A percentile compares a stretch with the other conserved stretches of the same genome.
These are phyloP conservation scores for Plecotus auritus DNA, from an alignment of 2,113 vertebrate species.

Conservation along the genomic window DNA sequence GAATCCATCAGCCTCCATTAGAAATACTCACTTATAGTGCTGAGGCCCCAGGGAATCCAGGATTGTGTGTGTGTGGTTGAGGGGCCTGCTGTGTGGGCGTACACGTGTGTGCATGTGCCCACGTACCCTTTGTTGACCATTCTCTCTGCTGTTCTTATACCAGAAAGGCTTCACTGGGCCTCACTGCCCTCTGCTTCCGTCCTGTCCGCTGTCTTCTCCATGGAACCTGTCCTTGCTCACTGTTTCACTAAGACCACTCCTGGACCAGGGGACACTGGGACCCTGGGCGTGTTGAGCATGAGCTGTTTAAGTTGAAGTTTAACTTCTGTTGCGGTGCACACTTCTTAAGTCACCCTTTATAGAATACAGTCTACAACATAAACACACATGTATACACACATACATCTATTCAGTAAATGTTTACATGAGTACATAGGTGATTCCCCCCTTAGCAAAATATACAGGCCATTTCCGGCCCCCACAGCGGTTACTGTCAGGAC, in stretches of 20 bases:
- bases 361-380: too few species aligned
- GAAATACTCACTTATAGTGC: background rate
- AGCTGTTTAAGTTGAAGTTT: background rate
- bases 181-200: rapidly evolving
- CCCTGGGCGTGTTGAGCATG: background rate
- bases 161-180: background rate
- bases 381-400: rapidly evolving
- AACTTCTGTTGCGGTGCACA: background rate
- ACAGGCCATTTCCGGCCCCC: background rate
- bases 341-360: rapidly evolving
- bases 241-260: background rate
- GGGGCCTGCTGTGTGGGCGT: too few species aligned
- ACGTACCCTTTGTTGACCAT: background rate
- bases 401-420: background rate
- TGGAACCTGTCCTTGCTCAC: background rate
- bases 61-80: too few species aligned
- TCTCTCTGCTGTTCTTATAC: background rate
- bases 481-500: too few species aligned
- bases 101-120: background rate
- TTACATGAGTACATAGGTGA: background rate
- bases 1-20: background rate
- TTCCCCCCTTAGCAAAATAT: background rate
- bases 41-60: background rate
- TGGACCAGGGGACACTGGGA: background rate
- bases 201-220: background rate